Conservation (phyloP, 2,797 vertebrate genomes). For the Philypnodon macrostomus region DNA sequence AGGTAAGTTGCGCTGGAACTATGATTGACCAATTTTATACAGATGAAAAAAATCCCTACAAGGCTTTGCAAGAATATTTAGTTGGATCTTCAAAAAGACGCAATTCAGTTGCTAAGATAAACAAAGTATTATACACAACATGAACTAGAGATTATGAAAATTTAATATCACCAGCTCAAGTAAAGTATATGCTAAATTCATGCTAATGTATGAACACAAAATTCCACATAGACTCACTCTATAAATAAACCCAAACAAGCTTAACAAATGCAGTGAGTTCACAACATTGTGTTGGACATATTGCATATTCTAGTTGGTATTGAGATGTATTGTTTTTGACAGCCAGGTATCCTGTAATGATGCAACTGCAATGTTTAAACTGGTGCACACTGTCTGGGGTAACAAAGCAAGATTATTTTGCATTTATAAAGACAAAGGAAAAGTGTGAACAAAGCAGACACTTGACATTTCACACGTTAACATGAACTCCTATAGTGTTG, state of each 20-base stretch:
- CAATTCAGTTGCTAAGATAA: constrained; percentile 5
- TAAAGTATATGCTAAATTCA: constrained; percentile 12
- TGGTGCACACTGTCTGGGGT: neutral
- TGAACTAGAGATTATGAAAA: constrained; percentile 12
- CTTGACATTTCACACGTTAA: constrained; percentile 41
- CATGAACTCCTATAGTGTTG: constrained; percentile 35
- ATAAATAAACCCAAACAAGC: neutral
- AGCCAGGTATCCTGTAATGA: constrained; percentile 9
- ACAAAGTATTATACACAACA: constrained; percentile 10
- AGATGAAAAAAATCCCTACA: constrained; percentile 2
- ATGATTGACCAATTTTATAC: constrained; percentile 16
- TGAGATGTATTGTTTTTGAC: constrained; percentile 6
- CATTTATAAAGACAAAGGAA: constrained; percentile 32
- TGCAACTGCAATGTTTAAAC: constrained; percentile 19
- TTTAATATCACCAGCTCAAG: neutral
- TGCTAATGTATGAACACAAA: constrained; percentile 1
- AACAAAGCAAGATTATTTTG: neutral
- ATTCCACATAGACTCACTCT: neutral
- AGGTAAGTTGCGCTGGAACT: constrained; percentile 23
- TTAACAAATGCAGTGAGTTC: neutral
- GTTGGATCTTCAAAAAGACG: neutral
- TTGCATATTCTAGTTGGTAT: neutral
- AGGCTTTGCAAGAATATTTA: neutral
- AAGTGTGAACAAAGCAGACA: constrained; percentile 30
- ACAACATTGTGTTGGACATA: constrained; percentile 1